A percentile compares a stretch with the other conserved stretches of the same genome.
Conservation (phyloP, 2,797 vertebrate species). For the Crocodylus rhombifer region DNA sequence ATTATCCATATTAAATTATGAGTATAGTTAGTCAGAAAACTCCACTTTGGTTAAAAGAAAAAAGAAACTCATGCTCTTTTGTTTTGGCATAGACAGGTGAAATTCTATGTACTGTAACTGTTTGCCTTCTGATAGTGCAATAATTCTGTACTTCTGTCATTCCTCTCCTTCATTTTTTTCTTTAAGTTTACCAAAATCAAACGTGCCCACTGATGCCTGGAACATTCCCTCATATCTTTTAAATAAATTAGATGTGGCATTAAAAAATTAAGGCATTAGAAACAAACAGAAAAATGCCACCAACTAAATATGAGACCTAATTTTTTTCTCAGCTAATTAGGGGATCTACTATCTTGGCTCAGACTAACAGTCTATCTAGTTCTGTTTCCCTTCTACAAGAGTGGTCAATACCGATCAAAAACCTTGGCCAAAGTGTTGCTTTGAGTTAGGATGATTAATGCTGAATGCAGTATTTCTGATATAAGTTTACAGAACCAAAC, state of each 20-base stretch:
- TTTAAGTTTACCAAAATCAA: no score
- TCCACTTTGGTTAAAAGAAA: not conserved
- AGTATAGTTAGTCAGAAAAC: not conserved
- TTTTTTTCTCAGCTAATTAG: no score
- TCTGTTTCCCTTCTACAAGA: not conserved
- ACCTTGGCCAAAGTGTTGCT: not conserved
- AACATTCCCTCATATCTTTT: no score
- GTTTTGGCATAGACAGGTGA: not conserved
- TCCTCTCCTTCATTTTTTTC: no score
- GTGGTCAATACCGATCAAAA: not conserved
- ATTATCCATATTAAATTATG: not conserved
- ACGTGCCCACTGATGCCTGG: no score
- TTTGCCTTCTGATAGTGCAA: not conserved
- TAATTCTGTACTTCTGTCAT: not conserved
- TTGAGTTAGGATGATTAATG: not conserved
- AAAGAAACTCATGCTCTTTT: not conserved
- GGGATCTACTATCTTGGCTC: not conserved
- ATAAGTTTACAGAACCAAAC: no score
- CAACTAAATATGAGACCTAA: no score
- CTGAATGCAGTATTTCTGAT: not conserved
- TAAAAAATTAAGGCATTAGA: no score
- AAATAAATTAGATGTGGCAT: no score
- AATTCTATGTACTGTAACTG: no score
- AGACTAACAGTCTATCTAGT: not conserved
- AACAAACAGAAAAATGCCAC: no score